Evolutionary conservation across 2,113 vertebrate genomes (phyloP), one percentile per base, ranked within the genome.

Genomic region (Silurus asotus): DNA sequence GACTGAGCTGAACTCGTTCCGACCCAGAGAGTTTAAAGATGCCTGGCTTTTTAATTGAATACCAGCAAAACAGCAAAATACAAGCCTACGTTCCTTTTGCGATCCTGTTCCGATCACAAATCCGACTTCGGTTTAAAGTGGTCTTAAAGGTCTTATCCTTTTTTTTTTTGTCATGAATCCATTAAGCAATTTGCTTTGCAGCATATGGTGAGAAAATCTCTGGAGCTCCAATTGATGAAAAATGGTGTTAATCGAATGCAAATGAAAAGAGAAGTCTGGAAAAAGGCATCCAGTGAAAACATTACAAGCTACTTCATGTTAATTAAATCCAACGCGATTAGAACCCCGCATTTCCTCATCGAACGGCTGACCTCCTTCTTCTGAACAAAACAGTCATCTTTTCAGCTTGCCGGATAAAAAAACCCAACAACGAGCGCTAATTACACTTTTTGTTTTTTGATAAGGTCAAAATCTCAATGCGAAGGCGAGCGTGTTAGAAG

Each of bases 291-390:
- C 82, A 61, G 55, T 6, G 70, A 76, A 72, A 75, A 76, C 37
- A 25, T 49, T 64, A 76, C 56, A 7, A 67, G 37, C 11, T 75
- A 53, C 70, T 76, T 25, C 45, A 25, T 61, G 55, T 58, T 84
- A 70, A 64, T 76, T 84, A 76, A 19, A 76, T 84, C 64, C 51
- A 84, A 84, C 64, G 83, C 49, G 70, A 84, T 84, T 74, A 75
- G 37, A 84, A 61, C 45, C 13, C n/a, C 49, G 49, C 9, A 14
- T 17, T 72, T 72, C 28, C 25, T 83, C n/a, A 20, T 9, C 45
- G 48, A 82, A 82, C 81, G 37, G 55, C 81, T 61, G 67, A 83
- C 70, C 69, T 75, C 37, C 82, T 83, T 69, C 53, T 78, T 23
- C 75, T 56, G 28, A 59, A 48, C 3, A 7, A 83, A 72, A 48